Percentiles rank a stretch among this genome's conserved stretches.
These are phyloP conservation scores for Acanthis flammea DNA, from an alignment of 2,797 vertebrate species.

Conservation along the genomic window DNA sequence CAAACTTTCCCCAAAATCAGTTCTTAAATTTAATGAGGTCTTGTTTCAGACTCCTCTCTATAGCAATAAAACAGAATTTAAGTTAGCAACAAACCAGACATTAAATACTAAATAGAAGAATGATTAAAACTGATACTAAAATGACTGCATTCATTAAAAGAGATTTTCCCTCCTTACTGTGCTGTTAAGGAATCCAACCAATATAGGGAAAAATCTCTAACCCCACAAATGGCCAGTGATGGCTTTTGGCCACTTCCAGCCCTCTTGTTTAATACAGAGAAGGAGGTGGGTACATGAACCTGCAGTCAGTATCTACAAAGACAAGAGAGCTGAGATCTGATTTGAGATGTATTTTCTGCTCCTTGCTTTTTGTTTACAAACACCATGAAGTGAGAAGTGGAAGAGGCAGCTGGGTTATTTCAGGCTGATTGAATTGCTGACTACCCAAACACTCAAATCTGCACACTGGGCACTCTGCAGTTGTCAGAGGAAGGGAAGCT, in stretches of 20 bases:
- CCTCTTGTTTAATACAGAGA: not conserved
- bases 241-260: not conserved
- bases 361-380: constrained; percentile 9
- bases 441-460: not conserved
- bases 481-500: not conserved
- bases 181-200: not conserved
- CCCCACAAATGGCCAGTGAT: not conserved
- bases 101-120: not conserved
- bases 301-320: not conserved
- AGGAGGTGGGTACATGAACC: not conserved
- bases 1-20: not conserved
- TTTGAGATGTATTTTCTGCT: not conserved
- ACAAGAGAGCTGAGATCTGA: not conserved
- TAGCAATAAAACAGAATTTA: not conserved
- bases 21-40: not conserved
- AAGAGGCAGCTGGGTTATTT: not conserved
- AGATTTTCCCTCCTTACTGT: not conserved
- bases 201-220: not conserved
- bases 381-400: not conserved
- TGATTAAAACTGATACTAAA: not conserved
- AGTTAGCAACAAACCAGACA: not conserved
- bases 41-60: not conserved
- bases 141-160: not conserved
- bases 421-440: not conserved
- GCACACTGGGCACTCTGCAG: not conserved